Evolutionary conservation across 2,888 invertebrate genomes (phyloP), one percentile per base, ranked within the genome.

Genomic region (Agrotis clavis): DNA sequence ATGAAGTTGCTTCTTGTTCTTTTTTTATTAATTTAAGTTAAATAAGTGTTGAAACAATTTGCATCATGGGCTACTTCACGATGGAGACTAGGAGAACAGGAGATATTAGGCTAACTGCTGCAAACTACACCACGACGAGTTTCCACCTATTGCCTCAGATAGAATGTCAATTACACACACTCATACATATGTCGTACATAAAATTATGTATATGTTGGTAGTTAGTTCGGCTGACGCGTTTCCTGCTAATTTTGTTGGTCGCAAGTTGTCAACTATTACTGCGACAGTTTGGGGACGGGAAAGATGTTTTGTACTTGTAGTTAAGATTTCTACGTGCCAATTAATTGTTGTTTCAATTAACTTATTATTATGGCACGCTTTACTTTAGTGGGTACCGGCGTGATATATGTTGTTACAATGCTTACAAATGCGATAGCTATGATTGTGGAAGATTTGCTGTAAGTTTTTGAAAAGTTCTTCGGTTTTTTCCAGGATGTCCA

Each of bases 11-110:
- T n/a, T 54, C 53, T 21, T 47, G 47, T 68, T 60, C 47, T 41
- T 51, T 74, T 74, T 79, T 57, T 18, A 4, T 79, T 67, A 80
- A 80, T 82, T 77, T 71, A 74, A 80, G 48, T 80, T 74, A 45
- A 14, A 62, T 47, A 61, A 70, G 56, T 62, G 60, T 25, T 21
- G 56, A 60, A 51, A 63, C 68, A 72, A 66, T 78, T 71, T 48
- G 67, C 62, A 51, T 68, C 16, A 53, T 14, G 19, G 48, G 21
- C 7, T 50, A n/a, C 21, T 30, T 30, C 68, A 57, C n/a, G 65
- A 11, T 11, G 11, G 41, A 9, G n/a, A 35, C 56, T 35, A 14
- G 35, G 59, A 30, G 11, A 4, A 4, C 59, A 11, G 21, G n/a
- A 53, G 21, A 45, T 59, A 41, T 45, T 50, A 16, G 47, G 72